Evolutionary conservation across 2,113 vertebrate species (phyloP).

Genomic region (Odontophorus gujanensis): DNA sequence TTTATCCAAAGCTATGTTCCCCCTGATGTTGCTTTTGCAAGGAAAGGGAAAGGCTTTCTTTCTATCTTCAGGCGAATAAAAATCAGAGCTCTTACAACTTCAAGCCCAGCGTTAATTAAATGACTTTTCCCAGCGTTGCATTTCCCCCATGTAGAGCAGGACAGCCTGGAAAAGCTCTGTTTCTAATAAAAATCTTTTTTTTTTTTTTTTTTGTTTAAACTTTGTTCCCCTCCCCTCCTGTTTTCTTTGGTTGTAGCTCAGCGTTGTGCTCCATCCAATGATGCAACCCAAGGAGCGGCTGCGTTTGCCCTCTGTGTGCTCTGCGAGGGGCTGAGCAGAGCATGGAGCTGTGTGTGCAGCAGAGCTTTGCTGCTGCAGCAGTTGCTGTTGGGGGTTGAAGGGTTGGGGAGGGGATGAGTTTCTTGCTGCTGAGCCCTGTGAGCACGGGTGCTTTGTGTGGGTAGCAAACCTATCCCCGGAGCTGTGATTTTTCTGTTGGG

Average conservation of each 20-base stretch:
- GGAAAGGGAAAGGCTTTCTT: background rate
- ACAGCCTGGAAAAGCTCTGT: background rate
- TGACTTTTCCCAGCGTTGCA: background rate
- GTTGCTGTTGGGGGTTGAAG: background rate
- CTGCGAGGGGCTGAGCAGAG: too few species aligned
- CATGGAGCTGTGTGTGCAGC: rapidly evolving
- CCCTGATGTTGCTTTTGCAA: rapidly evolving
- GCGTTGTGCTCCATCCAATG: background rate
- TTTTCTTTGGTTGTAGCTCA: background rate
- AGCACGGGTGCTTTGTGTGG: rapidly evolving
- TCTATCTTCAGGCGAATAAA: background rate
- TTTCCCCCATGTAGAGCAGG: background rate
- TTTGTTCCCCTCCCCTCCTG: background rate
- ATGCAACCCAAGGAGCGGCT: rapidly evolving
- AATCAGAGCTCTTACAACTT: background rate
- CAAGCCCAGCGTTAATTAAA: rapidly evolving
- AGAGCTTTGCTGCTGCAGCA: background rate
- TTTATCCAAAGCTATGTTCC: rapidly evolving
- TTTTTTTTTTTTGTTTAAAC: background rate
- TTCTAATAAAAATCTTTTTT: background rate
- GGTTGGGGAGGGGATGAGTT: background rate
- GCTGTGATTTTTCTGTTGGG: too few species aligned
- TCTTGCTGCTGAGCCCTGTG: background rate
- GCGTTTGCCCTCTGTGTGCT: background rate
- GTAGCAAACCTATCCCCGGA: background rate